Conservation (phyloP, 35 echinoderm and acorn worm genomes). For the Lytechinus pictus region DNA sequence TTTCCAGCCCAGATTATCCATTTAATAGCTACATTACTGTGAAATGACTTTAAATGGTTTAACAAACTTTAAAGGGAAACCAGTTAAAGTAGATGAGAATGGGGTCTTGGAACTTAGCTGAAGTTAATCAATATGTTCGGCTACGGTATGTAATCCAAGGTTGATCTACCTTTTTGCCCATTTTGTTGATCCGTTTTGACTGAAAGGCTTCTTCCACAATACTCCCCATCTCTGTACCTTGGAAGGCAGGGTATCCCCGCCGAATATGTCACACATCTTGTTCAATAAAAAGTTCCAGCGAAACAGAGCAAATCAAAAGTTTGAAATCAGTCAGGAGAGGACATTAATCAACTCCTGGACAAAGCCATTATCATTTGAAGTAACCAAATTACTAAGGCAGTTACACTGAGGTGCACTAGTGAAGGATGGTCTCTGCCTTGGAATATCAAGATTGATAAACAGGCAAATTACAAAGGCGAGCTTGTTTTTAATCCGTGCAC, state of each 20-base stretch:
- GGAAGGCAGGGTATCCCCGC: slow-evolving; percentile 58
- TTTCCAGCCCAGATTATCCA: too few species aligned
- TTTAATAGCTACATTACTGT: too few species aligned
- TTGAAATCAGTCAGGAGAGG: too few species aligned
- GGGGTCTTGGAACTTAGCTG: too few species aligned
- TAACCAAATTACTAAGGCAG: background rate
- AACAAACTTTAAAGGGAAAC: too few species aligned
- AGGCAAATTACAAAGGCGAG: background rate
- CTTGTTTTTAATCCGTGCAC: background rate
- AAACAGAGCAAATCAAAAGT: background rate
- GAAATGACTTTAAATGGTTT: too few species aligned
- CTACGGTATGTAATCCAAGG: background rate
- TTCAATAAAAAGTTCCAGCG: background rate
- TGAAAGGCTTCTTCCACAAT: slow-evolving; percentile 84
- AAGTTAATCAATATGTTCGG: too few species aligned
- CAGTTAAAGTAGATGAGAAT: too few species aligned
- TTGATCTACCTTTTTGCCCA: slow-evolving; percentile 79
- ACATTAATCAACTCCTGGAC: background rate
- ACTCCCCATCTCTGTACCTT: slow-evolving; percentile 88
- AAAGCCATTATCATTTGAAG: background rate
- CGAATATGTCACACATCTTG: slow-evolving; percentile 29
- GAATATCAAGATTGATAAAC: too few species aligned
- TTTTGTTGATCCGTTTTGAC: slow-evolving; percentile 59
- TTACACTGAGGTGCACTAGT: too few species aligned
- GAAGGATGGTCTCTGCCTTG: too few species aligned